Percentiles rank a stretch among this genome's conserved stretches.
Conservation (phyloP, 2,113 vertebrate species). For the Notarius lentiginosus region DNA sequence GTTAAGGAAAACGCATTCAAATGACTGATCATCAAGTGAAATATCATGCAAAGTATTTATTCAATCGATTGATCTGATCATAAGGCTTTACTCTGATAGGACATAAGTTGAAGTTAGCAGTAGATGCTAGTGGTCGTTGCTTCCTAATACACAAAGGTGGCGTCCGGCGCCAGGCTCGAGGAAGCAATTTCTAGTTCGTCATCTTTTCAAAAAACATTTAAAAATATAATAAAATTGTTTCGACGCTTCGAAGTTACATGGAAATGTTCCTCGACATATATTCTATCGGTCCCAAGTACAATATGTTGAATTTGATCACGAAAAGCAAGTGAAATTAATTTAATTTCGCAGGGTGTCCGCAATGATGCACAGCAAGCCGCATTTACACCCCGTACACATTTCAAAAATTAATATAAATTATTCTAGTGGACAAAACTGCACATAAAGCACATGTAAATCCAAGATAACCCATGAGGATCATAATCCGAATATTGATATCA, state of each 20-base stretch:
- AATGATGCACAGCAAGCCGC: slow-evolving; percentile 64
- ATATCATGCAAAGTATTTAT: not conserved
- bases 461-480: slow-evolving; percentile 17
- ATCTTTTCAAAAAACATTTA: slow-evolving; percentile 99
- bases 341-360: slow-evolving; percentile 49
- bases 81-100: not conserved
- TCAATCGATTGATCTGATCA: not conserved
- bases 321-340: slow-evolving; percentile 50
- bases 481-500: slow-evolving; percentile 55
- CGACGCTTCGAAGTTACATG: slow-evolving; percentile 32
- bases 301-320: slow-evolving; percentile 29
- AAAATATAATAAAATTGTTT: slow-evolving; percentile 88
- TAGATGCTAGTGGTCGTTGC: slow-evolving; percentile 64
- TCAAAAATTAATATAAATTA: slow-evolving; percentile 88
- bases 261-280: slow-evolving; percentile 57
- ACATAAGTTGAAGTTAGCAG: slow-evolving; percentile 27
- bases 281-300: slow-evolving; percentile 56
- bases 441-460: slow-evolving; percentile 74
- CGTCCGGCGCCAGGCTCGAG: slow-evolving; percentile 75
- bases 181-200: slow-evolving; percentile 87
- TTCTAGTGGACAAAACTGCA: slow-evolving; percentile 42
- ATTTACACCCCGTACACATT: slow-evolving; percentile 59
- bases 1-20: not conserved
- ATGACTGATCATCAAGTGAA: not conserved
- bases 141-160: slow-evolving; percentile 88